Conservation (phyloP, 1,140 invertebrate species). For the Homarus americanus region DNA sequence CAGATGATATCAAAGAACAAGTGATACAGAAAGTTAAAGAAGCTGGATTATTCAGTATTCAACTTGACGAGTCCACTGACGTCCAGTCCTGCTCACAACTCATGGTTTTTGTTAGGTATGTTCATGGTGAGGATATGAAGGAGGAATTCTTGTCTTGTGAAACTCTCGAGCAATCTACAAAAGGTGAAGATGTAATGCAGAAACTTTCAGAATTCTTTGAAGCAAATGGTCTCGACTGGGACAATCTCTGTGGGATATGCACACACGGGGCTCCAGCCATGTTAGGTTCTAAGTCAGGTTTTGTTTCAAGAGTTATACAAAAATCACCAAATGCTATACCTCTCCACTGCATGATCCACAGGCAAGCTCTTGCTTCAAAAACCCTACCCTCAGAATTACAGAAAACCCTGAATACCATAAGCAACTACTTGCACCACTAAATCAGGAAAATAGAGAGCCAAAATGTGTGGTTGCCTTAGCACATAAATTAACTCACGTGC, state of each 20-base stretch:
- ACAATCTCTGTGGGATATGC: slow-evolving; percentile 77
- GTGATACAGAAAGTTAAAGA: slow-evolving; percentile 54
- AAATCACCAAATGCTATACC: slow-evolving; percentile 76
- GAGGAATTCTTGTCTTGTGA: slow-evolving; percentile 36
- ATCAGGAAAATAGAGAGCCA: too few species aligned
- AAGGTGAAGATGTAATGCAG: slow-evolving; percentile 53
- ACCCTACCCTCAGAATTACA: slow-evolving; percentile 13
- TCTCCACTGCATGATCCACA: slow-evolving; percentile 76
- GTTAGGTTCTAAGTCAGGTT: slow-evolving; percentile 76
- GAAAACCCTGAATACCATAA: slow-evolving; percentile 15
- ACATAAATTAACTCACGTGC: too few species aligned
- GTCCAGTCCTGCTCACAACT: slow-evolving; percentile 45
- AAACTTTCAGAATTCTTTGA: slow-evolving; percentile 73
- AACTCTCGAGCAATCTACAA: not conserved
- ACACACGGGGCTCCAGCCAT: slow-evolving; percentile 78
- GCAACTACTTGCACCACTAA: too few species aligned
- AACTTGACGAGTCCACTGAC: slow-evolving; percentile 38
- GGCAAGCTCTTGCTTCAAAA: slow-evolving; percentile 29
- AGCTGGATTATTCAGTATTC: slow-evolving; percentile 18
- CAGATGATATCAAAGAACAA: slow-evolving; percentile 43
- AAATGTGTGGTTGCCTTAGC: too few species aligned
- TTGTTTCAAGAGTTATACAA: slow-evolving; percentile 76
- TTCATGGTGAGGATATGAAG: slow-evolving; percentile 28
- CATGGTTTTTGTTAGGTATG: slow-evolving; percentile 16
- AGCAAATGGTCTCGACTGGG: slow-evolving; percentile 75